These are phyloP conservation scores for Otus scops DNA, from an alignment of 2,797 vertebrate species.

Conservation along the genomic window DNA sequence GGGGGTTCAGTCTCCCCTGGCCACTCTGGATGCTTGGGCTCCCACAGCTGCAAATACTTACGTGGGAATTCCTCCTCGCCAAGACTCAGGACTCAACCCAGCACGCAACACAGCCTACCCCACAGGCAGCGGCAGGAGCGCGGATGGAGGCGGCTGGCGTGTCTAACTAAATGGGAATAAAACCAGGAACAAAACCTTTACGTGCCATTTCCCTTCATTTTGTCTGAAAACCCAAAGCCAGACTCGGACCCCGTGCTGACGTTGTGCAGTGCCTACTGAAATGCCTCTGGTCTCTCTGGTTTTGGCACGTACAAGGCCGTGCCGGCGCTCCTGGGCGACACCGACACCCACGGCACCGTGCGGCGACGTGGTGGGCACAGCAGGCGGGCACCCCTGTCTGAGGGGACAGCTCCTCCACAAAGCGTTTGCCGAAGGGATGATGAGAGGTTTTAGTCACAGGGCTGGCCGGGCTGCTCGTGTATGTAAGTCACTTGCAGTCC, in stretches of 20 bases:
- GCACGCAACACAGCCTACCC: not conserved
- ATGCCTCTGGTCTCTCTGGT: fast-evolving
- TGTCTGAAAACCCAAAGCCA: not conserved
- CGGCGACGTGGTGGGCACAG: fast-evolving
- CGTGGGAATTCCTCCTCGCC: not conserved
- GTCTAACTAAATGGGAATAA: fast-evolving
- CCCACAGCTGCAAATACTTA: not conserved
- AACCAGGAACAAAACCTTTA: not conserved
- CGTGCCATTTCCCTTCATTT: not conserved
- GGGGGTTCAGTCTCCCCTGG: not conserved
- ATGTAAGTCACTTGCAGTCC: fast-evolving
- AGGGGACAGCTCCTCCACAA: not conserved
- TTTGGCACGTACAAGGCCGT: not conserved
- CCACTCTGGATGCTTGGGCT: not conserved
- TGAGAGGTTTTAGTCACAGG: not conserved
- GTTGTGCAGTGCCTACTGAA: fast-evolving
- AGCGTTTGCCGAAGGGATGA: fast-evolving
- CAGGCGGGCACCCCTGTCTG: not conserved
- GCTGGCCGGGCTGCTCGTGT: not conserved
- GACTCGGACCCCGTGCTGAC: not conserved
- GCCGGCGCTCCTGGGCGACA: fast-evolving
- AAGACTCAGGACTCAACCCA: not conserved
- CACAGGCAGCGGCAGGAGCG: not conserved
- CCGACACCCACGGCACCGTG: fast-evolving
- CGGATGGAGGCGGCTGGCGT: fast-evolving